Base-by-base conservation (phyloP, 2,888 invertebrate species). In the Platycheirus albimanus region DNA sequence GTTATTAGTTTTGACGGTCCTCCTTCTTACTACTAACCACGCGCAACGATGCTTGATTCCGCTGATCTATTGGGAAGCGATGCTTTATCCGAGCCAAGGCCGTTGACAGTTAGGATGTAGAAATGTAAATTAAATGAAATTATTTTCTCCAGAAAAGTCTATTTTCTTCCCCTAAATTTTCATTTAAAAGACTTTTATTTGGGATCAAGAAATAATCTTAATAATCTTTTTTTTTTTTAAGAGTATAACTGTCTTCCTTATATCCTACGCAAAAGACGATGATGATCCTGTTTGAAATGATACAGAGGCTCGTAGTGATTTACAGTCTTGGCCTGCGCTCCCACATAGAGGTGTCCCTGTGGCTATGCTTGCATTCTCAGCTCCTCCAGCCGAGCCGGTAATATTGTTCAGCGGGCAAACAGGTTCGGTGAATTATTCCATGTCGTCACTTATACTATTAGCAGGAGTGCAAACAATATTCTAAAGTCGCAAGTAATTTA, bases 391-490 rank as follows among this genome's bases (percentile, higher is more conserved):
- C 52, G 6, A 15, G 19, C 6, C n/a, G 17, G 33, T 10, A 45
- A 41, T 67, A 41, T n/a, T 38, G 13, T 8, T 20, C 0, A 20
- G 13, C 30, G 20, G 20, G 43, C 19, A 41, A 45, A 33, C 58
- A 51, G 67, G 47, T 78, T 58, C 61, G 33, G 45, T 81, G 71
- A 76, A 67, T 63, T 69, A 83, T 77, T 72, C 51, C 56, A 64
- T 72, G 77, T 83, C 81, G 67, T 83, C 81, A 76, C 71, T 83
- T 72, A 63, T 38, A 77, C 77, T 71, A 71, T 83, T 83, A 77
- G 77, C 67, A 83, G 61, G 61, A 52, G 61, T 56, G 77, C 81
- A 77, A 63, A 77, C 81, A 83, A 67, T 83, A 83, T 83, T 71
- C 81, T 56, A 61, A 63, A 72, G 81, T 83, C 54, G 41, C 71